These are phyloP conservation scores for Caenorhabditis imperialis DNA, from an alignment of 2,888 invertebrate species.

Conservation along the genomic window DNA sequence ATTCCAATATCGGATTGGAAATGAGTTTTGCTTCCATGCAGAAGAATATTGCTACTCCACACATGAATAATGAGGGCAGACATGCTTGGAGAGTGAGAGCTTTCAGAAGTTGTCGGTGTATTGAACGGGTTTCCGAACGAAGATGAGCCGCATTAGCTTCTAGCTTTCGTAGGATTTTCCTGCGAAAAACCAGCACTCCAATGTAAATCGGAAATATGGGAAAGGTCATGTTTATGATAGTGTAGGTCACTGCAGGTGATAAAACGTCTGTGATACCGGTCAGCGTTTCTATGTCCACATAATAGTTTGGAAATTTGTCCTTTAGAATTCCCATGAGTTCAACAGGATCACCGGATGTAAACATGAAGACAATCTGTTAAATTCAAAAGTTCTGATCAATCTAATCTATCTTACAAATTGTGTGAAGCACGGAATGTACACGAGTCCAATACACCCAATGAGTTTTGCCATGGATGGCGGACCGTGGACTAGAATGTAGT, in stretches of 20 bases:
- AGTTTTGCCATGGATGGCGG: slow-evolving; percentile 16
- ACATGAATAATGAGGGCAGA: slow-evolving; percentile 30
- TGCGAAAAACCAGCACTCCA: slow-evolving; percentile 22
- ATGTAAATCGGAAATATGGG: slow-evolving; percentile 39
- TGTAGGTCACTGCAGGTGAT: slow-evolving; percentile 23
- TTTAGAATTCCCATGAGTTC: slow-evolving; percentile 8
- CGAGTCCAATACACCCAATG: neutral
- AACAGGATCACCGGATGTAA: slow-evolving; percentile 23
- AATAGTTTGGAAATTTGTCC: slow-evolving; percentile 27
- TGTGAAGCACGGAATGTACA: slow-evolving; percentile 33
- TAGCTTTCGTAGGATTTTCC: slow-evolving; percentile 26
- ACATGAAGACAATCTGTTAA: slow-evolving; percentile 21
- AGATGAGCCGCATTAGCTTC: slow-evolving; percentile 17
- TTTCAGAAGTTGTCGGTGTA: slow-evolving; percentile 44
- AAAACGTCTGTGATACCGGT: slow-evolving; percentile 34
- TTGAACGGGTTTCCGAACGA: slow-evolving; percentile 27
- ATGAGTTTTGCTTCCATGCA: slow-evolving; percentile 8
- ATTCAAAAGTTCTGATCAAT: too few relatives aligned
- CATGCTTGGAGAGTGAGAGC: slow-evolving; percentile 42
- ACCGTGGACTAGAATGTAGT: slow-evolving; percentile 19
- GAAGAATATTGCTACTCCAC: slow-evolving; percentile 27
- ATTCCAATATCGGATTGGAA: slow-evolving; percentile 21
- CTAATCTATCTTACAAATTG: slow-evolving; percentile 28
- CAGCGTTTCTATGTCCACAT: slow-evolving; percentile 12
- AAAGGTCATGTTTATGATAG: slow-evolving; percentile 32